phyloP scores from a whole-genome alignment of 2,888 invertebrate genomes.

The Oxyteleia sp. region DNA sequence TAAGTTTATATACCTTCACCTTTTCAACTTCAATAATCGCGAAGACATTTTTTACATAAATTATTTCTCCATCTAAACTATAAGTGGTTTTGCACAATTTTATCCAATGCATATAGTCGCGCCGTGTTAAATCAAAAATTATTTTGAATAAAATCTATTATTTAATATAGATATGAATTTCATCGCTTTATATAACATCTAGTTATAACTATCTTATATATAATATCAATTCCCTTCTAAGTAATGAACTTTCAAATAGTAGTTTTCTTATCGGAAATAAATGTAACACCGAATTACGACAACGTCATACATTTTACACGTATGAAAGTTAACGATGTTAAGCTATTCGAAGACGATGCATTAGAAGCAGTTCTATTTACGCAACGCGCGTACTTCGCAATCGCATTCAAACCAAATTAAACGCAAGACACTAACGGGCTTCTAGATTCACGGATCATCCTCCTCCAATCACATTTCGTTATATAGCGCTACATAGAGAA shows the following conservation, averaged over 20 bases:
- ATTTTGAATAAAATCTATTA: no score
- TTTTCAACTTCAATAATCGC: no score
- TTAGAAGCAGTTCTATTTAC: constrained; percentile 70
- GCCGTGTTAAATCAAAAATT: no score
- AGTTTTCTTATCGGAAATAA: constrained; percentile 17
- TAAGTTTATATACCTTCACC: no score
- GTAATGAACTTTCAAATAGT: constrained; percentile 26
- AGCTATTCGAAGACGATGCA: constrained; percentile 49
- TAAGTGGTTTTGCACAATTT: no score
- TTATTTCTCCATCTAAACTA: no score
- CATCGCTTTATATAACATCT: no score
- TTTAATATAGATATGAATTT: no score
- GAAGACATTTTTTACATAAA: no score
- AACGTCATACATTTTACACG: constrained; percentile 40
- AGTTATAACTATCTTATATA: no score
- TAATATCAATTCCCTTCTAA: no score
- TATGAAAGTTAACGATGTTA: constrained; percentile 56
- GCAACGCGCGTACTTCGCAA: constrained; percentile 60
- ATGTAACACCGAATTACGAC: constrained; percentile 16
- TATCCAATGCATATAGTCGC: no score
- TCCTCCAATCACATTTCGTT: constrained; percentile 50
- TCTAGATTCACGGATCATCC: constrained; percentile 66
- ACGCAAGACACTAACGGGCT: constrained; percentile 67
- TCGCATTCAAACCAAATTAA: constrained; percentile 69
- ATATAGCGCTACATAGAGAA: constrained; percentile 41